Percentiles rank a stretch among this genome's conserved stretches.
phyloP scores from a whole-genome alignment of 2,888 invertebrate species.

The Dromius quadrimaculatus region DNA sequence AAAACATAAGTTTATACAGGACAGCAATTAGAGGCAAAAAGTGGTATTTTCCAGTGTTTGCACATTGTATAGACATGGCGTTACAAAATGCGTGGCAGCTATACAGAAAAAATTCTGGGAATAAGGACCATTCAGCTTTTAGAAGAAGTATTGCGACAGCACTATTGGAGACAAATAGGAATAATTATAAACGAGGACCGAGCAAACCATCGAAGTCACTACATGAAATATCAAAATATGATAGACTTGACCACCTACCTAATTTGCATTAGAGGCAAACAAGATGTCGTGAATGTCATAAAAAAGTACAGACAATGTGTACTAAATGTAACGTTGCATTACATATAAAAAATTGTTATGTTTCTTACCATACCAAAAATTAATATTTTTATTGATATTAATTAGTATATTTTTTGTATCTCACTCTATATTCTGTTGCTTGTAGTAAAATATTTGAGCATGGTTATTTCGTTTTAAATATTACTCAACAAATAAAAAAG shows the following conservation, averaged over 20 bases:
- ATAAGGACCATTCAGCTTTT: conserved; percentile 19
- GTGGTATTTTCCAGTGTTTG: not conserved
- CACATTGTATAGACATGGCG: not conserved
- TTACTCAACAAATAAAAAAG: not conserved
- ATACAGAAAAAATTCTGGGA: conserved; percentile 2
- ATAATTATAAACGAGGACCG: conserved; percentile 9
- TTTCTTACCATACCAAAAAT: conserved; percentile 14
- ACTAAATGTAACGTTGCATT: conserved; percentile 31
- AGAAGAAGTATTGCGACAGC: conserved; percentile 15
- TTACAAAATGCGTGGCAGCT: conserved; percentile 9
- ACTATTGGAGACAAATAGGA: conserved; percentile 28
- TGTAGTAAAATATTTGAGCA: too few relatives aligned
- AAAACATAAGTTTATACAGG: not conserved
- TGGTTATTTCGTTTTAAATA: not conserved
- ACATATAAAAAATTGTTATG: conserved; percentile 34
- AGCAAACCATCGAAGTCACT: not conserved
- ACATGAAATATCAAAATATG: conserved; percentile 19
- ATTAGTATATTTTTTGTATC: not conserved
- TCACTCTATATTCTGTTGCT: too few relatives aligned
- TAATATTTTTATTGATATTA: conserved; percentile 7
- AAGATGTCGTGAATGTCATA: conserved; percentile 21
- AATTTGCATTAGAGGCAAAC: conserved; percentile 2
- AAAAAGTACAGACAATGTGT: conserved; percentile 27
- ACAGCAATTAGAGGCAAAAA: conserved; percentile 5
- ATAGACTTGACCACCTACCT: conserved; percentile 27